These are phyloP conservation scores for Cottus gobio DNA, from an alignment of 2,113 vertebrate species.

Conservation along the genomic window DNA sequence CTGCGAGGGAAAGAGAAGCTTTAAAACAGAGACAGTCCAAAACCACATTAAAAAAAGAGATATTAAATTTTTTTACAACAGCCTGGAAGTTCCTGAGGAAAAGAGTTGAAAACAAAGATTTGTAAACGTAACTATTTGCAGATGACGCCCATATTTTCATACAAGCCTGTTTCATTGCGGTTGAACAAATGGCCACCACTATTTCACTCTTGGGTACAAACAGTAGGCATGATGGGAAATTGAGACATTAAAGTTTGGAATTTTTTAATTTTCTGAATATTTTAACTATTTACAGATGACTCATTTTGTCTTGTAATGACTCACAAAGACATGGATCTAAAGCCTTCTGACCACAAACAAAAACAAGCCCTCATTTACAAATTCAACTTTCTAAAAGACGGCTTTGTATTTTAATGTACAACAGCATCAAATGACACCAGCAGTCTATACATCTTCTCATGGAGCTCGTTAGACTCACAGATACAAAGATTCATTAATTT, in stretches of 20 bases:
- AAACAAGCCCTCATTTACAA: too few species aligned
- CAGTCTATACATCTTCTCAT: too few species aligned
- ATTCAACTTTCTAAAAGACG: too few species aligned
- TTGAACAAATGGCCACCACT: not conserved
- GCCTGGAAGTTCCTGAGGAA: not conserved
- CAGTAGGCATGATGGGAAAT: not conserved
- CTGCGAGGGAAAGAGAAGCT: slow-evolving; percentile 59
- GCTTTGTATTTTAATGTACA: too few species aligned
- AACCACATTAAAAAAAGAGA: not conserved
- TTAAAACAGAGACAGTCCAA: slow-evolving; percentile 13
- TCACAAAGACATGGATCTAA: too few species aligned
- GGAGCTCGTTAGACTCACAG: not conserved
- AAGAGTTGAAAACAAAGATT: not conserved
- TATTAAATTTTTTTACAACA: too few species aligned
- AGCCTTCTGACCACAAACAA: too few species aligned
- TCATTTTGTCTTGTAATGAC: too few species aligned
- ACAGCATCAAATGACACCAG: too few species aligned
- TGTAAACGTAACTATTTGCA: not conserved
- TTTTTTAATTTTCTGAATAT: too few species aligned
- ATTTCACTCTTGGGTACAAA: not conserved
- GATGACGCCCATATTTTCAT: slow-evolving; percentile 13
- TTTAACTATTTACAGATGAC: not conserved
- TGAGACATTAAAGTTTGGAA: not conserved
- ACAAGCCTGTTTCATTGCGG: not conserved
- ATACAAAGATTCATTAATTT: not conserved